Evolutionary conservation across 37 sponge, comb jelly and placozoan genomes (phyloP), one percentile per base, ranked within the genome.

Genomic region (Chondrilla cf. caribensis): DNA sequence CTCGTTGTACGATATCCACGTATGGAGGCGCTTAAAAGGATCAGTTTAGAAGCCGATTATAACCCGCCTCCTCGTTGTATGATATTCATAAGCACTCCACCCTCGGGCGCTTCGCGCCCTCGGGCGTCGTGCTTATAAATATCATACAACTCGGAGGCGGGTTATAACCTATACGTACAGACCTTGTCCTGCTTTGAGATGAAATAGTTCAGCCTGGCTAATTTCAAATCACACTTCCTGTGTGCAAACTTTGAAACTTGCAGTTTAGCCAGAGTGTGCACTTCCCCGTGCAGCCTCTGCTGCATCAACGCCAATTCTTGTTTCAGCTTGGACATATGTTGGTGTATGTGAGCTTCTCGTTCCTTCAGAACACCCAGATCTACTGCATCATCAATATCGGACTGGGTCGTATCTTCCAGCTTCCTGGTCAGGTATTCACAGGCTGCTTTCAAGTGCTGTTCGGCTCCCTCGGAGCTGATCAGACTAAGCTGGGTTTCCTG

Each of bases 191-290:
- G 92, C 38, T 87, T 88, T 3, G 87, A 85, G 40, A 72, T 84
- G 81, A 89, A 91, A 87, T 91, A 95, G 58, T 91, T 71, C 58
- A 91, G 95, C 28, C 95, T 76, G 0, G 88, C 90, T 21, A 95
- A 28, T 71, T 95, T 91, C n/a, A 95, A 83, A 68, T 91, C 89
- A 54, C 87, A 89, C 79, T 95, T 82, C n/a, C 90, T 90, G 32
- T 85, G 85, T 3, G 90, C 60, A 3, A 92, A 67, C 8, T 38
- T 58, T 24, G 89, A 79, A 25, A 85, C 54, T 54, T 84, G 82
- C 26, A 91, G 84, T 24, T 85, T 43, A 44, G 87, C 85, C 85
- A 84, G 68, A 58, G 82, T 87, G 60, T 84, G 68, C 3, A 87
- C 77, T 28, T 87, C 71, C 21, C 21, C 47, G 2, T 85, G 78